These are phyloP conservation scores for Rhegmatorhina hoffmannsi DNA, from an alignment of 2,113 vertebrate genomes.

Conservation along the genomic window DNA sequence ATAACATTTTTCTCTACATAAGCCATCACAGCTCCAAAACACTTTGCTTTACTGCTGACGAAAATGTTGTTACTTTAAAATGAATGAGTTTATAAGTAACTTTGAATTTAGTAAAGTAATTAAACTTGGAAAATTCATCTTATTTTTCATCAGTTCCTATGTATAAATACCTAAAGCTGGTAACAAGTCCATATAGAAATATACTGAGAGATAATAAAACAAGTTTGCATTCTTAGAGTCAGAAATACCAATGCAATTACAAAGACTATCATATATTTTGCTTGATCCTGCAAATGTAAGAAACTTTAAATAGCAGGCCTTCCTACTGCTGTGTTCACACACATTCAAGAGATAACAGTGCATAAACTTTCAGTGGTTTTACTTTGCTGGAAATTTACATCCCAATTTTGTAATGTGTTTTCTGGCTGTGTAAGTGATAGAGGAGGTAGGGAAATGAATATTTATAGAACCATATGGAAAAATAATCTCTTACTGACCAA, in stretches of 20 bases:
- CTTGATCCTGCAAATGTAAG: neutral
- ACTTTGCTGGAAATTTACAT: neutral
- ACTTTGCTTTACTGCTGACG: neutral
- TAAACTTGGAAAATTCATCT: neutral
- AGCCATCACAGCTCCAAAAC: neutral
- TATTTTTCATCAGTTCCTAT: neutral
- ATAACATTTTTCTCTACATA: neutral
- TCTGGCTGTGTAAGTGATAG: neutral
- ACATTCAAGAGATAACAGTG: neutral
- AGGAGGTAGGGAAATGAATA: neutral
- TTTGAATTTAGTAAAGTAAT: neutral
- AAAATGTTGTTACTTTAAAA: neutral
- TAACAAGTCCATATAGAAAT: neutral
- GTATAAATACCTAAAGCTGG: neutral
- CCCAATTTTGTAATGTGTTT: neutral
- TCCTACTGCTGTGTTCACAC: neutral
- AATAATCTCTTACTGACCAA: neutral
- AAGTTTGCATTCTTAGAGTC: neutral
- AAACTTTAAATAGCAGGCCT: neutral
- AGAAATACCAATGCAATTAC: neutral
- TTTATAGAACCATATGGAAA: neutral
- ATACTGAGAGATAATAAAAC: neutral
- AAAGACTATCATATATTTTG: neutral
- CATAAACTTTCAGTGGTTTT: neutral
- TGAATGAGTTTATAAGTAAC: neutral